Conservation (phyloP, 2,113 vertebrate genomes). For the Podilymbus podiceps region DNA sequence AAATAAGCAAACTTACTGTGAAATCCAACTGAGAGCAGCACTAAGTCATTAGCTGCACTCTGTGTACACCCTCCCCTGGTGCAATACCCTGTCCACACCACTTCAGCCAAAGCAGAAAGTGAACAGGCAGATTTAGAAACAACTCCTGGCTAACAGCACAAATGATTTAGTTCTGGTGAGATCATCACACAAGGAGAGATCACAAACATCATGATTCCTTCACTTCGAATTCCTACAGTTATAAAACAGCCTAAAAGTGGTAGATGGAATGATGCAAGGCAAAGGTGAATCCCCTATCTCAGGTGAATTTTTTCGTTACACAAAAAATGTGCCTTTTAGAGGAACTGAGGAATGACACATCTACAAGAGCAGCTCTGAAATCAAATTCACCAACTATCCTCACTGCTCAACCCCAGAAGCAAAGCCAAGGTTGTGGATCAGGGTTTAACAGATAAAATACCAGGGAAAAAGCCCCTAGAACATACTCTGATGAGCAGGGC, state of each 20-base stretch:
- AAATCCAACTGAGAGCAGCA: background rate
- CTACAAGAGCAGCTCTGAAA: background rate
- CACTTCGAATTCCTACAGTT: background rate
- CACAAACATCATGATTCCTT: background rate
- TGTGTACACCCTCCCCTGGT: background rate
- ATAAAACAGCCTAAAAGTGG: background rate
- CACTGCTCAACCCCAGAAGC: background rate
- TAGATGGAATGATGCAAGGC: background rate
- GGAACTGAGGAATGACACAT: background rate
- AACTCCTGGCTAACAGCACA: accelerated
- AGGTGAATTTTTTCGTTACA: background rate
- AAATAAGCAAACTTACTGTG: background rate
- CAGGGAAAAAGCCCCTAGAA: background rate
- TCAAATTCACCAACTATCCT: background rate
- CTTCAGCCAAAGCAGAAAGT: background rate
- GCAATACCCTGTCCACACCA: background rate
- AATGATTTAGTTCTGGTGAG: background rate
- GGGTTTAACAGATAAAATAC: background rate
- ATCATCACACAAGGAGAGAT: background rate
- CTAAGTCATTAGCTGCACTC: background rate
- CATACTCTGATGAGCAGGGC: background rate
- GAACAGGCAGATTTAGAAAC: background rate
- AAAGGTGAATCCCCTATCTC: background rate
- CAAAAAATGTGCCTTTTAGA: background rate
- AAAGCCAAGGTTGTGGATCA: background rate